Evolutionary conservation across 2,888 invertebrate genomes (phyloP), one percentile per base, ranked within the genome.

Genomic region (Hirtodrosophila histrioides): DNA sequence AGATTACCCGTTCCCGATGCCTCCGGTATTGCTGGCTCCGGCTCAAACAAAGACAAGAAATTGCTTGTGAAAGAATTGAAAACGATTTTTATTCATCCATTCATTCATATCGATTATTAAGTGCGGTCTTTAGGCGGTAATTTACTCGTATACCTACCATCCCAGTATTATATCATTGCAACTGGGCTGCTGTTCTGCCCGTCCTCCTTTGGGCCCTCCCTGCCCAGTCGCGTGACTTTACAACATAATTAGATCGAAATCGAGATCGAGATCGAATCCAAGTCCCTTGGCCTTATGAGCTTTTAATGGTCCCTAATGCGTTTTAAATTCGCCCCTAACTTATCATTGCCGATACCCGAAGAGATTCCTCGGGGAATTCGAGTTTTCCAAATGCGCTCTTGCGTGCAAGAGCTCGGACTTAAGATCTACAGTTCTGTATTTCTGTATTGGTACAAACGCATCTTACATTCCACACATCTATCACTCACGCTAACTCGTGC

Each of bases 261-360:
- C 11, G 27, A 36, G 70, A 46, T 44, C 31, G 43, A 50, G 41
- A 31, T 53, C 11, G 27, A 36, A 8, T 12, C 8, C 11, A 45
- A 35, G 17, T 45, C 40, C 53, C 27, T 36, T 27, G 53, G 37
- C 53, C 44, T 83, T 74, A 81, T 63, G 70, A 50, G 70, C 64
- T 81, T 81, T 81, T 81, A 81, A 81, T 81, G 45, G 85, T 24
- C 40, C 53, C 65, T 80, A 80, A 84, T 86, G 87, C 75, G 69
- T 81, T 80, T 86, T 69, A 74, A 71, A 80, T 83, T 76, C 54
- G 55, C 56, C 54, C 49, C 23, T 37, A 65, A 53, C 46, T 48
- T 51, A 54, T 48, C 31, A 43, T 43, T 33, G 11, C 17, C 2
- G 17, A 17, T 17, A 17, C 17, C 17, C 17, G 17, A 17, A 17